phyloP scores from a whole-genome alignment of 2,888 invertebrate genomes.

The Drosophila ochracea region DNA sequence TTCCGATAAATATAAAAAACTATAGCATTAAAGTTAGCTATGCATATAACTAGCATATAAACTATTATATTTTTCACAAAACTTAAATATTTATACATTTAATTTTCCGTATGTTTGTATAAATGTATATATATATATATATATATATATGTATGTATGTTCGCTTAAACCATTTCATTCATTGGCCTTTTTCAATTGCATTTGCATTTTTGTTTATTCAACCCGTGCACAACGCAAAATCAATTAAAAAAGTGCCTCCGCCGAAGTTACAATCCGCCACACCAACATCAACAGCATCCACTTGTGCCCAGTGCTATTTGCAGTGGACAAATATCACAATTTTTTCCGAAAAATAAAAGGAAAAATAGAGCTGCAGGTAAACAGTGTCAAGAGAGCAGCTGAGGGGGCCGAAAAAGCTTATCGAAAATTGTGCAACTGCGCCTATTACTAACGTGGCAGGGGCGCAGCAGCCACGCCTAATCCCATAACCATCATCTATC shows the following conservation, averaged over 20 bases:
- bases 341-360: conserved; percentile 27
- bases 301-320: conserved; percentile 42
- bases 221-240: conserved; percentile 52
- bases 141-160: neutral
- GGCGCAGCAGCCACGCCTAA: conserved; percentile 26
- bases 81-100: neutral
- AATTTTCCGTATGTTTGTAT: neutral
- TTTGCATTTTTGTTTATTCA: conserved; percentile 41
- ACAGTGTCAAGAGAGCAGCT: conserved; percentile 18
- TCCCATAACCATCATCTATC: neutral
- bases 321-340: conserved; percentile 33
- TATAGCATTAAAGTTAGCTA: neutral
- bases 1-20: neutral
- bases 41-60: neutral
- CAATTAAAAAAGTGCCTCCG: conserved; percentile 59
- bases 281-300: neutral
- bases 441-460: conserved; percentile 21
- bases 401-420: neutral
- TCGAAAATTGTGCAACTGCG: conserved; percentile 37
- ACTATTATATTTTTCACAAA: neutral
- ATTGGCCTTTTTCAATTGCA: conserved; percentile 30
- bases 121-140: neutral
- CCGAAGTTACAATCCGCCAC: neutral
- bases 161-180: conserved; percentile 1
- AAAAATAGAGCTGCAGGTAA: conserved; percentile 46